Percentiles rank a stretch among this genome's conserved stretches.
Evolutionary conservation across 2,113 vertebrate species (phyloP).

Genomic region (Alces alces): DNA sequence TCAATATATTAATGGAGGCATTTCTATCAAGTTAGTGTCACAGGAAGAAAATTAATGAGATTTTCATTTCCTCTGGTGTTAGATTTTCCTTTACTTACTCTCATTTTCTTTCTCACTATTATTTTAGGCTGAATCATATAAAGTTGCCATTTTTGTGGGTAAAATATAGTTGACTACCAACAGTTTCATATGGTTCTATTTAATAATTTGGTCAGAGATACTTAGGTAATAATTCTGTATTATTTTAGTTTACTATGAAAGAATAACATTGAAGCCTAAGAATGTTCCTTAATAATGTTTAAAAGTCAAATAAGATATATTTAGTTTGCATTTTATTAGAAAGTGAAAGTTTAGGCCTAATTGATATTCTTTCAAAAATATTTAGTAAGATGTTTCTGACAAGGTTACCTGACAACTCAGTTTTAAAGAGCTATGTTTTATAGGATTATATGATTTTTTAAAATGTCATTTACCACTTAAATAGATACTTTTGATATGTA

Average conservation of each 20-base stretch:
- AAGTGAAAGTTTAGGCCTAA: background rate
- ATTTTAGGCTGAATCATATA: background rate
- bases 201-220: background rate
- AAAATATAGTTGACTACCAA: background rate
- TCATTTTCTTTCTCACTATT: background rate
- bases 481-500: background rate
- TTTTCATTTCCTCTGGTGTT: background rate
- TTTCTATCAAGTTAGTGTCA: background rate
- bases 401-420: background rate
- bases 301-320: background rate
- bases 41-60: background rate
- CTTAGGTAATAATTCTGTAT: background rate
- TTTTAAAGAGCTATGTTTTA: background rate
- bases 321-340: constrained; percentile 15
- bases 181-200: background rate
- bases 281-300: background rate
- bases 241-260: background rate
- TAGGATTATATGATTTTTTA: background rate
- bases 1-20: background rate
- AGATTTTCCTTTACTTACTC: background rate
- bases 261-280: background rate
- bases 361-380: background rate
- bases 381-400: background rate
- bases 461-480: background rate
- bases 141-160: constrained; percentile 7